Base-by-base conservation (phyloP, 2,888 invertebrate species). In the Leptinotarsa rubiginosa region DNA sequence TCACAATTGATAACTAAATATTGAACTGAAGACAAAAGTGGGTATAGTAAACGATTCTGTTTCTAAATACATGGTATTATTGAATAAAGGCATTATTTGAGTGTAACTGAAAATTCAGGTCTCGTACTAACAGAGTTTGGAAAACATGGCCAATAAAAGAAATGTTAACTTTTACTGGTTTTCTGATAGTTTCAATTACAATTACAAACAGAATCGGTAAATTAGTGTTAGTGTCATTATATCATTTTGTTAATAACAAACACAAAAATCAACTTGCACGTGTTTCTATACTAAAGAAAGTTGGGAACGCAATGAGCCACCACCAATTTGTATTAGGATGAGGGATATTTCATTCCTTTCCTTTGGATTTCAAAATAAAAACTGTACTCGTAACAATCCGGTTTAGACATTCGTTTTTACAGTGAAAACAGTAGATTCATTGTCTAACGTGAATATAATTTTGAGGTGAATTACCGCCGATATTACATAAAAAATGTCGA, bases 251-350 rank as follows among this genome's bases (percentile, higher is more conserved):
- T 62, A 16, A 62, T 16, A 12, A 62, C 31, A 15, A 62, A 62
- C 62, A 62, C 41, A 25, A 62, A 65, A 70, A 25, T 49, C 12
- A 50, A 70, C 20, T 49, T 41, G 20, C 31, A 66, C 62, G 64
- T 67, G 52, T 65, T 62, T 65, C 65, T 68, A 52, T 52, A 62
- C n/a, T 47, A 62, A 65, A 71, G 47, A 47, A 49, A n/a, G 65
- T 22, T 72, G 73, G 70, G 67, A 52, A 69, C 56, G 78, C 77
- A 69, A 75, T 78, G 78, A 77, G 78, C 78, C 78, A 78, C 77
- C 77, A 78, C 77, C 78, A 70, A 59, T 41, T 41, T 41, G 41
- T 41, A 41, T 41, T 41, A 41, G 41, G 10, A 41, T 41, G 41
- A 10, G 41, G 41, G 41, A 41, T 41, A 31, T 41, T 41, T 41